A percentile compares a stretch with the other conserved stretches of the same genome.
Conservation (phyloP, 2,797 vertebrate genomes). For the Chaunax sp. region DNA sequence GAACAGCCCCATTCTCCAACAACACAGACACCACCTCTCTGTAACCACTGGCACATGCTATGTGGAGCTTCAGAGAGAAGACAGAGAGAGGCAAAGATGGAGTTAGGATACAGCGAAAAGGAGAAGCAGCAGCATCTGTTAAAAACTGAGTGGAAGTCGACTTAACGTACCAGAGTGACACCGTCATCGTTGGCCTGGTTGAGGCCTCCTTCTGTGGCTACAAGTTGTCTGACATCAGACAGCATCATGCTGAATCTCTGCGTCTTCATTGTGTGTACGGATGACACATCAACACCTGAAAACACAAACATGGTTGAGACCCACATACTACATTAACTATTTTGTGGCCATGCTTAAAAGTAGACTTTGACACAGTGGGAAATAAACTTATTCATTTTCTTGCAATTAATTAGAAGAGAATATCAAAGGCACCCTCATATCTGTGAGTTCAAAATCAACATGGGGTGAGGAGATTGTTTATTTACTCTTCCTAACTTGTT, state of each 20-base stretch:
- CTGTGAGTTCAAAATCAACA: background rate
- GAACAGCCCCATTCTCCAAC: conserved; percentile 87
- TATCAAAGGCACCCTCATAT: background rate
- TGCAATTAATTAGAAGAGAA: background rate
- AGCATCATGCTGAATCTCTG: conserved; percentile 90
- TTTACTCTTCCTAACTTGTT: too few species aligned
- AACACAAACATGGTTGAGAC: conserved; percentile 10
- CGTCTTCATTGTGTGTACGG: conserved; percentile 87
- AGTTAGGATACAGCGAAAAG: background rate
- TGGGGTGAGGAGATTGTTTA: too few species aligned
- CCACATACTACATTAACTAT: too few species aligned
- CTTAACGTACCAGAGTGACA: conserved; percentile 89
- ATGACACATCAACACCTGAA: conserved; percentile 88
- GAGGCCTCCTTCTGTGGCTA: conserved; percentile 84
- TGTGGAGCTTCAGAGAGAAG: conserved; percentile 86
- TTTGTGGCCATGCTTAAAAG: background rate
- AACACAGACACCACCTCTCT: conserved; percentile 89
- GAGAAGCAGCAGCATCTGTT: background rate
- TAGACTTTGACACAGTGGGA: background rate
- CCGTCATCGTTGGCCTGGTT: conserved; percentile 90
- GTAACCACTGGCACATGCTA: conserved; percentile 92
- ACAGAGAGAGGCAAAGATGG: background rate
- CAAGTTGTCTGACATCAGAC: conserved; percentile 88
- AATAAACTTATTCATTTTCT: background rate
- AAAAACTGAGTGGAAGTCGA: background rate